A percentile compares a stretch with the other conserved stretches of the same genome.
Evolutionary conservation across 2,113 vertebrate genomes (phyloP).

Genomic region (Dipodomys ordii): DNA sequence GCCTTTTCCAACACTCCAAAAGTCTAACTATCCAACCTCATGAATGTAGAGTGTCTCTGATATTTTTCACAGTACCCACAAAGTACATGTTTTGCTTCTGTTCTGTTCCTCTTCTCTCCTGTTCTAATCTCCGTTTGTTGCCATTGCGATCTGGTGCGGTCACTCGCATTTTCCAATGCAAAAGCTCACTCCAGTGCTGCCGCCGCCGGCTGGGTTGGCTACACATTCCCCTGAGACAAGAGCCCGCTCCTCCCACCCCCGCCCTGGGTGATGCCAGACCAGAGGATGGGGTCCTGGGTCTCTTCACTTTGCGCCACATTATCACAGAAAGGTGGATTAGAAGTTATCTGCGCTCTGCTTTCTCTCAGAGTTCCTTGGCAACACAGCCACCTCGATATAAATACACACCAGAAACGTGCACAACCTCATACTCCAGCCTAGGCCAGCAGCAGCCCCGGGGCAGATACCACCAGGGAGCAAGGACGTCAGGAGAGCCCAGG

Average conservation of each 20-base stretch:
- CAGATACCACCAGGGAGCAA: slow-evolving; percentile 55
- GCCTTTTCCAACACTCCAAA: background rate
- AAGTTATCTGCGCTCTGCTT: slow-evolving; percentile 92
- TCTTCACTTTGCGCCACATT: slow-evolving; percentile 91
- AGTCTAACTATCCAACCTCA: background rate
- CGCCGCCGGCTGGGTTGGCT: slow-evolving; percentile 70
- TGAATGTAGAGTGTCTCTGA: background rate
- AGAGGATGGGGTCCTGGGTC: slow-evolving; percentile 87
- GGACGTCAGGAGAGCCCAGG: slow-evolving; percentile 39
- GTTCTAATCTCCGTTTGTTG: background rate
- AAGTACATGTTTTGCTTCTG: background rate
- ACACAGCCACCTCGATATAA: slow-evolving; percentile 90
- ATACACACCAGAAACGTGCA: slow-evolving; percentile 86
- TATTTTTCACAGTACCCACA: background rate
- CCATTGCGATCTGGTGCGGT: background rate
- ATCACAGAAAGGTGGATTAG: slow-evolving; percentile 94
- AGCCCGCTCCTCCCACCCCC: slow-evolving; percentile 38
- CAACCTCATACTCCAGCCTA: slow-evolving; percentile 75
- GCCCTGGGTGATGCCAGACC: slow-evolving; percentile 65
- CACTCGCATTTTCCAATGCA: background rate
- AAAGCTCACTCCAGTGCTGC: slow-evolving; percentile 35
- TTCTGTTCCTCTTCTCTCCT: background rate
- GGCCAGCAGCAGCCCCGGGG: slow-evolving; percentile 57
- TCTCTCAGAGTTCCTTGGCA: slow-evolving; percentile 92
- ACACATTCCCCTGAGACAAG: slow-evolving; percentile 61